Percentiles rank a stretch among this genome's conserved stretches.
Evolutionary conservation across 2,797 vertebrate species (phyloP).

Genomic region (Acanthornis magna): DNA sequence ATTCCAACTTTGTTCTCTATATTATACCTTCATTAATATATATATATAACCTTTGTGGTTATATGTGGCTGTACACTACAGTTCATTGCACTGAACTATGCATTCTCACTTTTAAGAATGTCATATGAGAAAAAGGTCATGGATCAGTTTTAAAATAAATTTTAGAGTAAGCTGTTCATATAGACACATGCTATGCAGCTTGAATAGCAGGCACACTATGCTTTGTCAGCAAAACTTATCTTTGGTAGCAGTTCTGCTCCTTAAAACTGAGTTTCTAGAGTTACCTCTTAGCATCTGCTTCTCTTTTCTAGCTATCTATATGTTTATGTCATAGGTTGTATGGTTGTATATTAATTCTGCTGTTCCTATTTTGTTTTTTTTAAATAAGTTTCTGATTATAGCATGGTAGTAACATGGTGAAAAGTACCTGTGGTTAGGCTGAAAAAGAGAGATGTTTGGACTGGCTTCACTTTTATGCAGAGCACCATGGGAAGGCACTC

Average conservation of each 20-base stretch:
- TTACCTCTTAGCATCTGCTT: background rate
- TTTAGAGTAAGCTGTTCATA: background rate
- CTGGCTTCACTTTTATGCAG: background rate
- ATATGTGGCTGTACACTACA: background rate
- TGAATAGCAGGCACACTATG: background rate
- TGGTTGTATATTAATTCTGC: background rate
- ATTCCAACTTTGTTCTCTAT: conserved; percentile 5
- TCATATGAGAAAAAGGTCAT: background rate
- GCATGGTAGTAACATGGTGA: background rate
- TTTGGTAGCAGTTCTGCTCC: background rate
- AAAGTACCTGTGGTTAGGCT: background rate
- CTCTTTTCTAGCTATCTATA: background rate
- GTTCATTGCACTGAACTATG: background rate
- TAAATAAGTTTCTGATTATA: background rate
- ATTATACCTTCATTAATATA: conserved; percentile 21
- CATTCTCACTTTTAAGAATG: conserved; percentile 6
- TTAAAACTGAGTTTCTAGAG: background rate
- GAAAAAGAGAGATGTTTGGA: background rate
- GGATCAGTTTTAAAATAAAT: background rate
- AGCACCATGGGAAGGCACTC: background rate
- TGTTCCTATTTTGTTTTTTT: background rate
- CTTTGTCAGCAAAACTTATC: background rate
- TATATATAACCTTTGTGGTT: background rate
- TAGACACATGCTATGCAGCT: background rate
- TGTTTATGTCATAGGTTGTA: background rate